Base-by-base conservation (phyloP, 2,113 vertebrate species). In the Atherinomorus stipes region DNA sequence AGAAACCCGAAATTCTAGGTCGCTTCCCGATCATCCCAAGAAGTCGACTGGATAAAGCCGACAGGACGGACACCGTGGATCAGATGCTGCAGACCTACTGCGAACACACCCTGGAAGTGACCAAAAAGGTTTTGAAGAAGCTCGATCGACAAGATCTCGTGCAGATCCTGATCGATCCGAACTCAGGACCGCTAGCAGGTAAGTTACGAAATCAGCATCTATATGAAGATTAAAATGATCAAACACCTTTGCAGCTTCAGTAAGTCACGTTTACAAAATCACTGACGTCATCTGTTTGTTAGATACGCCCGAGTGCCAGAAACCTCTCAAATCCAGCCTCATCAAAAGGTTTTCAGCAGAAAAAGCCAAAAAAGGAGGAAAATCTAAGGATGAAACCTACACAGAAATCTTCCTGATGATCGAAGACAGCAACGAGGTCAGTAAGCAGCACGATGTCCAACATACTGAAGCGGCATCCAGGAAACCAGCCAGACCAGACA, bases 11-110 rank as follows among this genome's bases (percentile, higher is more conserved):
- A 3, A 42, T 57, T 22, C 61, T 73, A 16, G 71, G 45, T 15
- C 11, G 22, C 40, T 64, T 73, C 60, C 71, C 60, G 21, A 47
- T 57, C 25, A 73, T 73, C 60, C 51, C 60, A 40, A 73, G 57
- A 51, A 73, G 71, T 22, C 31, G 4, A 38, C 44, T 73, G 6
- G 60, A 73, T 26, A 57, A 73, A 44, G 71, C 71, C n/a, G 60
- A 64, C 52, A 45, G 71, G 60, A 50, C 61, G 7, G 71, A 73
- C 61, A 64, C 52, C 5, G 71, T 73, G 60, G 71, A 73, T 21
- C 60, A 64, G 26, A 73, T 73, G 71, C 21, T 73, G 31, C 71
- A 73, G 52, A 73, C 71, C 28, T 64, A 73, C 71, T 73, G 71
- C 38, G 61, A 64, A 56, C 56, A 56, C 1, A 53, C 31, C 11